These are phyloP conservation scores for Rousettus leschenaultii DNA, from an alignment of 2,113 vertebrate genomes.

Conservation along the genomic window DNA sequence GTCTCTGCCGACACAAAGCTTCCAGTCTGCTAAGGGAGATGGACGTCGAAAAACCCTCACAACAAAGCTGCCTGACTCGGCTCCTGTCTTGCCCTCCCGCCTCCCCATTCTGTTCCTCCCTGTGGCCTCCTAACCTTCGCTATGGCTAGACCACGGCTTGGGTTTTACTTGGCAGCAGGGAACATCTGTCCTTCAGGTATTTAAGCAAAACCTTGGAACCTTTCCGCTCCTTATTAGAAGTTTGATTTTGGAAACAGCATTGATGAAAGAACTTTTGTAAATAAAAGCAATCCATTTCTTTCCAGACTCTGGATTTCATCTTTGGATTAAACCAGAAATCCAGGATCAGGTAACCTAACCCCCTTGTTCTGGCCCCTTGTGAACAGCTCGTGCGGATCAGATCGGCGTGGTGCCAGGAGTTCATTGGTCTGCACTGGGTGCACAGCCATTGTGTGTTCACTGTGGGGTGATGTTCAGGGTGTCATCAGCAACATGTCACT, in stretches of 20 bases:
- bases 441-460: neutral
- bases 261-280: neutral
- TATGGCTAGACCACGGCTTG: neutral
- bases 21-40: neutral
- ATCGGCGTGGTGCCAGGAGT: fast-evolving
- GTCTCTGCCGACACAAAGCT: neutral
- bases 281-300: neutral
- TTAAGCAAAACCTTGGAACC: neutral
- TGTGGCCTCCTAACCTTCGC: too few species aligned
- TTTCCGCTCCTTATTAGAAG: neutral
- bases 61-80: neutral
- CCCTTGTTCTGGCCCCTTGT: neutral
- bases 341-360: neutral
- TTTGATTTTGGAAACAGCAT: neutral
- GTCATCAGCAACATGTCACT: neutral
- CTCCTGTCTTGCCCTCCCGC: neutral
- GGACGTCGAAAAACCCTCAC: neutral
- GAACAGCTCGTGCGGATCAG: neutral
- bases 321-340: neutral
- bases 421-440: neutral
- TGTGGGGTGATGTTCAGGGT: neutral
- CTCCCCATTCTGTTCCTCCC: neutral
- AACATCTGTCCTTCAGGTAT: neutral
- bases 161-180: neutral
- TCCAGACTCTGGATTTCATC: neutral